Evolutionary conservation across 1,140 invertebrate species (phyloP), one percentile per base, ranked within the genome.

Genomic region (Matsumurasca onukii): DNA sequence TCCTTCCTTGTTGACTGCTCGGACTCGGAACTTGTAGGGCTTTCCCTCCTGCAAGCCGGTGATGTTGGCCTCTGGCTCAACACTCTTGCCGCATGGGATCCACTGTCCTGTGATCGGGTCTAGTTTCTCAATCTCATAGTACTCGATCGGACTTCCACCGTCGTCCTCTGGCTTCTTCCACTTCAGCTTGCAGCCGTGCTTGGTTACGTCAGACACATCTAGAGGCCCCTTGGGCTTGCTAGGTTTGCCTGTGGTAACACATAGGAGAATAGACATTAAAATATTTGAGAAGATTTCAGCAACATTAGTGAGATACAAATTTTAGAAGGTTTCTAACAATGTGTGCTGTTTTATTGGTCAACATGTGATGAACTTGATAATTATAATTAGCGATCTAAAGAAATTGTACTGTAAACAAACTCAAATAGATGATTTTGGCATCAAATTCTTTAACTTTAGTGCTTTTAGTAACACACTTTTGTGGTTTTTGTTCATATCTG

Each of bases 1-100:
- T 25, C 98, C 98, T 80, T 99, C 95, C 76, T 95, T 95, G 78
- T 99, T 99, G n/a, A 98, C 95, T 24, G 98, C 98, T 74, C 93
- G 91, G 0, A 99, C 97, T 51, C 98, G 85, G 88, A 99, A 99
- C 83, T 98, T 98, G 81, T 99, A 99, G 9, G 94, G 93, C 80
- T 99, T 98, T 59, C 96, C 94, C 80, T 97, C 92, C 73, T 93
- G 88, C 31, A 97, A 81, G 13, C 94, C 94, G 22, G 88, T 91
- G 2, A 97, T 86, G 71, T 92, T 92, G 2, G 91, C 92, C 80
- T 92, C 89, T 0, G 91, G 89, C 68, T 91, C 89, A 1, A 83
- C 85, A 30, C 89, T 88, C 75, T 89, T 87, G 25, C 90, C 94
- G 75, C 93, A 95, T 9, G 94, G 91, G 55, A 97, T 84, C 95